A percentile compares a stretch with the other conserved stretches of the same genome.
These are phyloP conservation scores for Aldrovandia affinis DNA, from an alignment of 2,797 vertebrate genomes.

Conservation along the genomic window DNA sequence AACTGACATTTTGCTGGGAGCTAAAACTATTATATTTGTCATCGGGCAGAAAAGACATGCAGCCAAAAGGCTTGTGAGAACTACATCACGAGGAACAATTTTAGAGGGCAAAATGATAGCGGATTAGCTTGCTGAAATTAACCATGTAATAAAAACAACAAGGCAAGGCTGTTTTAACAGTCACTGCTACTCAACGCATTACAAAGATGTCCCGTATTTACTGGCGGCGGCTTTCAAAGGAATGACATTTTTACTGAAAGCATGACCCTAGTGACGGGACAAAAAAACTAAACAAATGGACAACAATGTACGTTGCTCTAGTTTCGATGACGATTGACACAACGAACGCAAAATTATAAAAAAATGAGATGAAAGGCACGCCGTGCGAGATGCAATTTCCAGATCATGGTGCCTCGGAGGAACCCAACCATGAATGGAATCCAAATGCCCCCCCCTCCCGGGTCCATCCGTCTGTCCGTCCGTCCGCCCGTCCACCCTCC, in stretches of 20 bases:
- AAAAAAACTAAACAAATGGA: neutral
- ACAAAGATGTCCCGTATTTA: neutral
- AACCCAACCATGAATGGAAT: slow-evolving; percentile 37
- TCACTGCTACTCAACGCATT: too few species aligned
- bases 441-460: slow-evolving; percentile 18
- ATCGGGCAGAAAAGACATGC: neutral
- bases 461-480: neutral
- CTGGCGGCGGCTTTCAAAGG: neutral
- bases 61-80: neutral
- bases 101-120: neutral
- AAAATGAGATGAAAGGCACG: slow-evolving; percentile 26
- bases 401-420: slow-evolving; percentile 24
- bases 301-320: neutral
- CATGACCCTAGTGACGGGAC: neutral
- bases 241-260: neutral
- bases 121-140: neutral
- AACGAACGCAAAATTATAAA: slow-evolving; percentile 1
- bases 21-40: neutral
- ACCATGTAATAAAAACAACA: neutral
- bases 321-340: neutral
- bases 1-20: slow-evolving; percentile 22
- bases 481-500: neutral
- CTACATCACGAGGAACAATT: neutral
- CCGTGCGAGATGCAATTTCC: neutral
- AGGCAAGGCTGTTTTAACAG: neutral